Percentiles rank a stretch among this genome's conserved stretches.
Evolutionary conservation across 1,140 invertebrate genomes (phyloP).

Genomic region (Theocolax elegans): DNA sequence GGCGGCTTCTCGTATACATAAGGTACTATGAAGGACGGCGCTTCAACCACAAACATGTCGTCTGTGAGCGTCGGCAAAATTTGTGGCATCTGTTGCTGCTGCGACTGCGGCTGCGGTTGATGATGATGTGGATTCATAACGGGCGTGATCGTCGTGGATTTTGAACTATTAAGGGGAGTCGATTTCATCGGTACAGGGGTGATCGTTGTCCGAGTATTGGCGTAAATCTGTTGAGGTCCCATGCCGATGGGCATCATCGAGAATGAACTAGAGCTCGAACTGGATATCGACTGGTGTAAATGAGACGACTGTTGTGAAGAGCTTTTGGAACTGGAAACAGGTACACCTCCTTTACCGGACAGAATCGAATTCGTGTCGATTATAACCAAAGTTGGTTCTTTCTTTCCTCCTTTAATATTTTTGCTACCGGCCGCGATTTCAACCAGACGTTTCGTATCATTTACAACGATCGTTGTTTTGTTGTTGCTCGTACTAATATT

Average conservation of each 20-base stretch:
- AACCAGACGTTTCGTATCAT: constrained; percentile 78
- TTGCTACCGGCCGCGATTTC: constrained; percentile 75
- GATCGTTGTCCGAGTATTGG: constrained; percentile 71
- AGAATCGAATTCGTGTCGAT: constrained; percentile 82
- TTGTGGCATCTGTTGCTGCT: constrained; percentile 64
- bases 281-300: constrained; percentile 43
- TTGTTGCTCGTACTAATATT: constrained; percentile 43
- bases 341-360: constrained; percentile 73
- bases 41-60: constrained; percentile 91
- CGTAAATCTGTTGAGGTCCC: constrained; percentile 70
- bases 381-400: constrained; percentile 81
- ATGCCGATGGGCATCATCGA: constrained; percentile 68
- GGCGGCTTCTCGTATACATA: constrained; percentile 93
- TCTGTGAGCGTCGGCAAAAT: constrained; percentile 84
- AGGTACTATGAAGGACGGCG: constrained; percentile 90
- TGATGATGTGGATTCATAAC: constrained; percentile 41
- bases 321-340: constrained; percentile 62
- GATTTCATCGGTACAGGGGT: constrained; percentile 69
- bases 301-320: constrained; percentile 50
- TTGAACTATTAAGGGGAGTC: constrained; percentile 39
- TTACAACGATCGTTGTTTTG: constrained; percentile 76
- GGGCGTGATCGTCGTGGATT: constrained; percentile 47
- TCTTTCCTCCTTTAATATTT: constrained; percentile 71
- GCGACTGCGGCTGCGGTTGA: constrained; percentile 55
- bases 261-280: constrained; percentile 59